Evolutionary conservation across 2,113 vertebrate genomes (phyloP), one percentile per base, ranked within the genome.

Genomic region (Balaenoptera acutorostrata): DNA sequence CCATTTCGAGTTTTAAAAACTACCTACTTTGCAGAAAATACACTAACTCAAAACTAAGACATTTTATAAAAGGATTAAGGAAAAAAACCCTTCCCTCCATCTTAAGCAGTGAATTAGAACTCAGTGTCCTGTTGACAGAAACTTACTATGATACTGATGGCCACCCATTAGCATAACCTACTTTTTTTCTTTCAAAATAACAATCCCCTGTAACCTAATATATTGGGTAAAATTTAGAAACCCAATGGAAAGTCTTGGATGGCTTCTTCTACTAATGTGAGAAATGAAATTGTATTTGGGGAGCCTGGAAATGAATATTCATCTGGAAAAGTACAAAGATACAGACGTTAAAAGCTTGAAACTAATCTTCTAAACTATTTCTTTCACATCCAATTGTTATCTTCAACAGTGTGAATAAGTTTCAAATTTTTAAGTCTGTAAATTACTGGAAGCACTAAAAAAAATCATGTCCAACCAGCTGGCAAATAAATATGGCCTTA

Each of bases 151-250:
- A 66, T 3, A 75, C 21, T 88, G 14, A 25, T 0, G 20, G 2
- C 31, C 31, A 44, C 33, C 11, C 93, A 6, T 61, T 93, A 95
- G 78, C 92, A 33, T 83, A 96, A 94, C 33, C 17, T 90, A 80
- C 31, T 72, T 97, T 93, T 93, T 59, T 74, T 27, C 77, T 78
- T 59, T 96, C 95, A 84, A 97, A 90, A 66, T 33, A 0, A 68
- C 0, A 25, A 27, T 85, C 46, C 92, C 27, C 71, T 97, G 3
- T 90, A 91, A 90, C 46, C 66, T 36, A 95, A 4, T n/a, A 69
- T 25, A 93, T 69, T 93, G 57, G 78, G 21, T 92, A 87, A 95
- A 93, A 85, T 78, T 93, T 59, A 84, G n/a, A 97, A 95, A 91
- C 0, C 66, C 46, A 97, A 63, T 10, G 87, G 41, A 55, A 95